Percentiles rank a stretch among this genome's conserved stretches.
Conservation (phyloP, 30 jellyfish, hydroid and myxozoan genomes). For the Chironex yamaguchii region DNA sequence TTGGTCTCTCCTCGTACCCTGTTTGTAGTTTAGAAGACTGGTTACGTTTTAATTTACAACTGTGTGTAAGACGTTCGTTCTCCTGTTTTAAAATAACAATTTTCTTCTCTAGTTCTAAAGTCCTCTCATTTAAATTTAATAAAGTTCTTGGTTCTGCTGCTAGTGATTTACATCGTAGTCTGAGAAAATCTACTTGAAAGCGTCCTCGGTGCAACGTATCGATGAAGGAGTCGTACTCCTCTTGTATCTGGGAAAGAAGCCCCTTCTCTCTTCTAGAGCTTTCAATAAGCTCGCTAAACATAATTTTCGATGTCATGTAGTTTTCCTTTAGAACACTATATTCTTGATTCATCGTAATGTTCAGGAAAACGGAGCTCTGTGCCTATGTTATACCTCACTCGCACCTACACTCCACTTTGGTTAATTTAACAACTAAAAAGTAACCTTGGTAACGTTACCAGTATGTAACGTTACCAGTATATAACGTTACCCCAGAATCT, state of each 20-base stretch:
- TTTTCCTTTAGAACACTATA: not conserved
- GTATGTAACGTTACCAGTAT: too few species aligned
- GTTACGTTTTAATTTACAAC: not conserved
- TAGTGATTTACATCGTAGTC: constrained; percentile 15
- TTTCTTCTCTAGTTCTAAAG: constrained; percentile 42
- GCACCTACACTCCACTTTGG: too few species aligned
- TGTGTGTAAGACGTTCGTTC: constrained; percentile 5
- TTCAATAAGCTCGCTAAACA: constrained; percentile 12
- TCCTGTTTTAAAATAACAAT: constrained; percentile 43
- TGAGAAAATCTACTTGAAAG: constrained; percentile 26
- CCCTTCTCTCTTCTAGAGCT: not conserved
- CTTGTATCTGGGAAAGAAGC: constrained; percentile 18
- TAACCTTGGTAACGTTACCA: too few species aligned
- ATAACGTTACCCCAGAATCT: too few species aligned
- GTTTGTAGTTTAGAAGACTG: not conserved
- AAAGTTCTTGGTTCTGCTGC: constrained; percentile 40
- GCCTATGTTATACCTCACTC: too few species aligned
- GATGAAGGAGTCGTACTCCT: constrained; percentile 65
- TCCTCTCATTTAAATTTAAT: constrained; percentile 19
- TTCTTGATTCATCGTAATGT: too few species aligned
- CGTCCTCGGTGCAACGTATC: constrained; percentile 63
- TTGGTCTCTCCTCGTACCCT: not conserved
- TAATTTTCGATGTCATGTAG: not conserved
- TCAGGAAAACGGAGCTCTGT: too few species aligned
- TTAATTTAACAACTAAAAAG: too few species aligned